A percentile compares a stretch with the other conserved stretches of the same genome.
Conservation (phyloP, 2,113 vertebrate species). For the Odobenus rosmarus region DNA sequence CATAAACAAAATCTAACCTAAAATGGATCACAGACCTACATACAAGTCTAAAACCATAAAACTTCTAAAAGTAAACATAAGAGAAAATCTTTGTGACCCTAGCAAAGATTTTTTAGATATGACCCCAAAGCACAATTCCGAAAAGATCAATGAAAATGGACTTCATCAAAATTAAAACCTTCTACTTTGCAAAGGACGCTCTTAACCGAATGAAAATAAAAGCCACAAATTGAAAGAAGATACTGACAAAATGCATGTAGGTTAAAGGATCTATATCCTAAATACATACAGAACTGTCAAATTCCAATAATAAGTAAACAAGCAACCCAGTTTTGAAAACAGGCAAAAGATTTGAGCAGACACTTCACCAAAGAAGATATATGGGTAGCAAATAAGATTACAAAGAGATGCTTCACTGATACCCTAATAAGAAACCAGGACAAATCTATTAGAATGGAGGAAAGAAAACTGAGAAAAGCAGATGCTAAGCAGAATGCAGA, state of each 20-base stretch:
- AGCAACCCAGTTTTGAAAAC: background rate
- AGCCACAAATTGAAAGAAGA: background rate
- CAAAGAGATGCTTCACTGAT: background rate
- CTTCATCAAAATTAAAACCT: slow-evolving; percentile 23
- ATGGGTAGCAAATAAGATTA: background rate
- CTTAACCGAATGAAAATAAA: background rate
- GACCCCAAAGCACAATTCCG: background rate
- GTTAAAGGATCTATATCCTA: background rate
- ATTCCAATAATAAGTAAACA: background rate
- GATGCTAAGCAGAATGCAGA: background rate
- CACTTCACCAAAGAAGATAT: background rate
- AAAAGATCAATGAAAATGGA: background rate
- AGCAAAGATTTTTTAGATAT: background rate
- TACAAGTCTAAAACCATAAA: background rate
- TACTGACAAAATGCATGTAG: background rate
- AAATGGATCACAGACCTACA: background rate
- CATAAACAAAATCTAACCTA: background rate
- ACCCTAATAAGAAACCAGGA: background rate
- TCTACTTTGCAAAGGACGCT: background rate
- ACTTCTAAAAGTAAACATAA: background rate
- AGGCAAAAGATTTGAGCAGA: background rate
- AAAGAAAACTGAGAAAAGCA: background rate
- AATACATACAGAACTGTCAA: background rate
- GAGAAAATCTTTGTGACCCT: background rate
- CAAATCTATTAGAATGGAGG: background rate